Percentiles rank a stretch among this genome's conserved stretches.
phyloP scores from a whole-genome alignment of 2,113 vertebrate genomes.

The Grantiella picta region DNA sequence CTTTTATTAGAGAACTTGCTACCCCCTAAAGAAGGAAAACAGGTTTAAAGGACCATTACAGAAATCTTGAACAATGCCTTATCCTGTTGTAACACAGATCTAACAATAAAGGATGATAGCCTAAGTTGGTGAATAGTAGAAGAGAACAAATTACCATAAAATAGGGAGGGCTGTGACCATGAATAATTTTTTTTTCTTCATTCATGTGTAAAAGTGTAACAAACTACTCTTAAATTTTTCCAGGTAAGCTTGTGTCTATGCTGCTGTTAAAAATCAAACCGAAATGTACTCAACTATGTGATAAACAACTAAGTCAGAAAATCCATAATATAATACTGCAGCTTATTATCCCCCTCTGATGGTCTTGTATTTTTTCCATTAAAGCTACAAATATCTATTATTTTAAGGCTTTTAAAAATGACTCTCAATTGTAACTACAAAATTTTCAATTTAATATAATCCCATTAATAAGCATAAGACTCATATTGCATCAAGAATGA shows the following conservation, averaged over 20 bases:
- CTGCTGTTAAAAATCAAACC: neutral
- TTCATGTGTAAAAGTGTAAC: neutral
- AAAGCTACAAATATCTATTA: neutral
- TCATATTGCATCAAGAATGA: neutral
- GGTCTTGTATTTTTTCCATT: neutral
- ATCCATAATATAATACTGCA: neutral
- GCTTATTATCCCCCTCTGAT: neutral
- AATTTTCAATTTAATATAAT: neutral
- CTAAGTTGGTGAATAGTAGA: neutral
- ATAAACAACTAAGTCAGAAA: neutral
- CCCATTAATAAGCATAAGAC: neutral
- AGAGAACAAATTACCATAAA: neutral
- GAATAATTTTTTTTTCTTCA: neutral
- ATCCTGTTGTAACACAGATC: neutral
- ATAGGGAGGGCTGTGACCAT: neutral
- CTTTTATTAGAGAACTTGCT: conserved; percentile 86
- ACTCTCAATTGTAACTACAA: neutral
- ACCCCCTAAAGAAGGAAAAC: conserved; percentile 75
- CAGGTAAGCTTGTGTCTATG: neutral
- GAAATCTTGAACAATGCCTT: neutral
- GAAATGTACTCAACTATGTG: neutral
- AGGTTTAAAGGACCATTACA: neutral
- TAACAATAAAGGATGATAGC: neutral
- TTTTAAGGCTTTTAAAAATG: neutral
- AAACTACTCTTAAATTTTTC: neutral